Evolutionary conservation across 2,888 invertebrate genomes (phyloP).

Genomic region (Cephus pygmeus): DNA sequence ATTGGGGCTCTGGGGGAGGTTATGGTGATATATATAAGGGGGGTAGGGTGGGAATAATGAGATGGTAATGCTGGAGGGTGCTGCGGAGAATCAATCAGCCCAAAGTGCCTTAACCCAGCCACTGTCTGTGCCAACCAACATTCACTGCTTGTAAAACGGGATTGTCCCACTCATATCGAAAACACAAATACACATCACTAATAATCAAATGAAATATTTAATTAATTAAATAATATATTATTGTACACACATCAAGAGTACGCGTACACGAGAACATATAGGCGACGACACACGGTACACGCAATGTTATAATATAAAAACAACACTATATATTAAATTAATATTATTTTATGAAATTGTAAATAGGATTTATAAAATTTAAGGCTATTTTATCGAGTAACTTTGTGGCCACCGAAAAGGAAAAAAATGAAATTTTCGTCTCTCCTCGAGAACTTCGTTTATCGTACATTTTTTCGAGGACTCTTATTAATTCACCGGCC

Average conservation of each 20-base stretch:
- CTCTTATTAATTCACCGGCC: background rate
- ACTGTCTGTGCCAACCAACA: conserved; percentile 60
- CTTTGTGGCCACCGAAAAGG: conserved; percentile 43
- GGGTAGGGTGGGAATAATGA: conserved; percentile 28
- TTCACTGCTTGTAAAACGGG: conserved; percentile 46
- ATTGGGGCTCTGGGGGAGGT: background rate
- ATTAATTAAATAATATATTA: conserved; percentile 51
- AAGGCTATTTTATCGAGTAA: conserved; percentile 54
- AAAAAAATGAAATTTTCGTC: background rate
- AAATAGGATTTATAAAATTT: conserved; percentile 54
- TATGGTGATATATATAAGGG: conserved; percentile 14
- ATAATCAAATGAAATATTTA: conserved; percentile 54
- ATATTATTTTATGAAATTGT: conserved; percentile 62
- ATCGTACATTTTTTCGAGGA: conserved; percentile 11
- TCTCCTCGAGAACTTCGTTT: background rate
- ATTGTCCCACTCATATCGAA: conserved; percentile 44
- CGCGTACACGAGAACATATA: conserved; percentile 12
- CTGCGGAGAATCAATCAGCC: conserved; percentile 56
- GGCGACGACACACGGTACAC: conserved; percentile 18
- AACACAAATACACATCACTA: conserved; percentile 47
- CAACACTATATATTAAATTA: conserved; percentile 46
- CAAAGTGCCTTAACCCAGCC: conserved; percentile 63
- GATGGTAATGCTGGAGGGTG: conserved; percentile 54
- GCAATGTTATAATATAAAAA: conserved; percentile 28
- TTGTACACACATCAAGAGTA: conserved; percentile 27